phyloP scores from a whole-genome alignment of 2,113 vertebrate species.

The Ancistrus triradiatus region DNA sequence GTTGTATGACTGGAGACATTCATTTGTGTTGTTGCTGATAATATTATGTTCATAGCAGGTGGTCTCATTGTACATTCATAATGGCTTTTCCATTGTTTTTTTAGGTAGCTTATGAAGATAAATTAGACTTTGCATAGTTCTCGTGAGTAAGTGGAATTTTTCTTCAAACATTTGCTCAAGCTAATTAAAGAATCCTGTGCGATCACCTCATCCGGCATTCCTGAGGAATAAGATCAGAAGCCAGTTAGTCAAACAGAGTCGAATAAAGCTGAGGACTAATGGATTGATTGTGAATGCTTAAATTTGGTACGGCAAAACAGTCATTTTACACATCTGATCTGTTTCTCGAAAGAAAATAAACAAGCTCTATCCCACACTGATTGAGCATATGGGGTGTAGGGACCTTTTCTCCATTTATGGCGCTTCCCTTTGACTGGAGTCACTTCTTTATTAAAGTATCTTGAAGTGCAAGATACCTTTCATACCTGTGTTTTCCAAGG shows the following conservation, averaged over 20 bases:
- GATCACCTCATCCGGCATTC: constrained; percentile 20
- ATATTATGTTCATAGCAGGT: too few species aligned
- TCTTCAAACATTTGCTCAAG: constrained; percentile 28
- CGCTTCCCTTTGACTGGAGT: too few species aligned
- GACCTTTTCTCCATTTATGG: too few species aligned
- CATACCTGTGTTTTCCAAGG: too few species aligned
- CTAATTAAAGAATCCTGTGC: constrained; percentile 14
- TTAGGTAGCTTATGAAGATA: not conserved
- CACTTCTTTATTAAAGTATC: too few species aligned
- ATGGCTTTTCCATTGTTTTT: not conserved
- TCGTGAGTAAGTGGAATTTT: constrained; percentile 21
- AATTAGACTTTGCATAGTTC: constrained; percentile 3
- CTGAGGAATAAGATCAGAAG: constrained; percentile 7
- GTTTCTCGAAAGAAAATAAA: constrained; percentile 4
- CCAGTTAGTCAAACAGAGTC: constrained; percentile 6
- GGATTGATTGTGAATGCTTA: constrained; percentile 9
- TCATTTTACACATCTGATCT: constrained; percentile 5
- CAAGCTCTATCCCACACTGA: not conserved
- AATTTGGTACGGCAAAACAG: constrained; percentile 1
- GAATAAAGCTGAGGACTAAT: constrained; percentile 9
- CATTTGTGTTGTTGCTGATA: too few species aligned
- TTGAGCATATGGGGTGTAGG: constrained; percentile 1
- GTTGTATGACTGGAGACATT: too few species aligned
- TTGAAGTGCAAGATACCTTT: too few species aligned
- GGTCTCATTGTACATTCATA: not conserved